phyloP scores from a whole-genome alignment of 2,113 vertebrate genomes.

The Ranitomeya imitator region DNA sequence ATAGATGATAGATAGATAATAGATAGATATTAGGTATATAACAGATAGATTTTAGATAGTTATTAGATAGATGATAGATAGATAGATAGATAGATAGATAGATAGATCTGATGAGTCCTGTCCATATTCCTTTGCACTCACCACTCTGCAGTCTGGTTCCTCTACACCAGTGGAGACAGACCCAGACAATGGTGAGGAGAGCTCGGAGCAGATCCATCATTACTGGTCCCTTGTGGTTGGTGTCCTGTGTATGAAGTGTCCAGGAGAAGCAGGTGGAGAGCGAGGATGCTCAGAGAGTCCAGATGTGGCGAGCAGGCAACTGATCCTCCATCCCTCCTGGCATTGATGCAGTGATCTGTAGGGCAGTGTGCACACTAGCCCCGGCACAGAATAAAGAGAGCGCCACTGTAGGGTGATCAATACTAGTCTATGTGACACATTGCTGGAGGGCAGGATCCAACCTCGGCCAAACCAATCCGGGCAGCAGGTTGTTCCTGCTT shows the following conservation, averaged over 20 bases:
- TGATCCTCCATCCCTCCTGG: constrained; percentile 16
- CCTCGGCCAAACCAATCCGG: constrained; percentile 46
- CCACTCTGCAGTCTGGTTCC: constrained; percentile 53
- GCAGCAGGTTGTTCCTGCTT: constrained; percentile 37
- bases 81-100: constrained; percentile 16
- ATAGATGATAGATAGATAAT: no score
- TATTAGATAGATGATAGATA: not conserved
- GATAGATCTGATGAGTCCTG: not conserved
- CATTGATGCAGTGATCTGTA: constrained; percentile 15
- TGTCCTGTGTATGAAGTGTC: not conserved
- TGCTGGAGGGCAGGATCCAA: constrained; percentile 24
- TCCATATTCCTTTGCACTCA: constrained; percentile 6
- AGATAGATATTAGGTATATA: no score
- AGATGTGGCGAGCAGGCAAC: not conserved
- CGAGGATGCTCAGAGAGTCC: not conserved
- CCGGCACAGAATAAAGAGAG: constrained; percentile 7
- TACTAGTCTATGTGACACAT: constrained; percentile 45
- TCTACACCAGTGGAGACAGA: constrained; percentile 31
- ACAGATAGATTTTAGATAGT: not conserved
- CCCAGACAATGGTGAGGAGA: not conserved
- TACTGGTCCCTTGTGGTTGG: not conserved
- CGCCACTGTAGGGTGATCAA: constrained; percentile 36
- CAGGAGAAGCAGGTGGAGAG: not conserved
- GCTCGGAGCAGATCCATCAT: constrained; percentile 33
- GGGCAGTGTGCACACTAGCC: not conserved